Conservation (phyloP, 2,888 invertebrate species). For the Poecilus cupreus region DNA sequence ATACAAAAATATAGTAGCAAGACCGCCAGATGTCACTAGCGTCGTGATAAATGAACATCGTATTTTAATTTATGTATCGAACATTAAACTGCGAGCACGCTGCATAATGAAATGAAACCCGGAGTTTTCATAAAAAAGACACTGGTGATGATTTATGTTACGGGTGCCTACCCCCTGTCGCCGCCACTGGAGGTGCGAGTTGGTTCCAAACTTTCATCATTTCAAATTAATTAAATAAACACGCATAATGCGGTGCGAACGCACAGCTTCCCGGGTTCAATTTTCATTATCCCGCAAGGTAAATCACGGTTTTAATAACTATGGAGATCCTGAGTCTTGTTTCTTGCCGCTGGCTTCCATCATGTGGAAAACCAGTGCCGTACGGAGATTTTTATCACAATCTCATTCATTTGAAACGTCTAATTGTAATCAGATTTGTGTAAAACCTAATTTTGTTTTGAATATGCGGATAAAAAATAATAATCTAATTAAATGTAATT, state of each 20-base stretch:
- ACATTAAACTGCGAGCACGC: slow-evolving; percentile 57
- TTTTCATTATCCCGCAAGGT: slow-evolving; percentile 56
- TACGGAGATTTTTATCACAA: not conserved
- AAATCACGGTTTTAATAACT: slow-evolving; percentile 57
- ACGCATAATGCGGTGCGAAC: slow-evolving; percentile 50
- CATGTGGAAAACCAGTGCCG: not conserved
- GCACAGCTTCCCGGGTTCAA: slow-evolving; percentile 47
- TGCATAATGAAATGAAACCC: slow-evolving; percentile 58
- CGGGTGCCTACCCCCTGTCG: slow-evolving; percentile 18
- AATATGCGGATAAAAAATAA: no score
- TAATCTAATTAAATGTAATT: no score
- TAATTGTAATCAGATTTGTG: no score
- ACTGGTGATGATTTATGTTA: slow-evolving; percentile 54
- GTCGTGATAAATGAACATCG: slow-evolving; percentile 55
- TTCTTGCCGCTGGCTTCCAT: not conserved
- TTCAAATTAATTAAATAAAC: slow-evolving; percentile 58
- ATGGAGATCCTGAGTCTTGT: slow-evolving; percentile 16
- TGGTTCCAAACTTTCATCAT: slow-evolving; percentile 49
- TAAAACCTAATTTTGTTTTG: no score
- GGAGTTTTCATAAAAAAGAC: slow-evolving; percentile 56
- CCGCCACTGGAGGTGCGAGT: slow-evolving; percentile 21
- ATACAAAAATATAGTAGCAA: slow-evolving; percentile 50
- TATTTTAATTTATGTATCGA: slow-evolving; percentile 59
- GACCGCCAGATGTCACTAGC: slow-evolving; percentile 49
- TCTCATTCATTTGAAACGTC: no score